phyloP scores from a whole-genome alignment of 2,113 vertebrate genomes.

The Brachyistius frenatus region DNA sequence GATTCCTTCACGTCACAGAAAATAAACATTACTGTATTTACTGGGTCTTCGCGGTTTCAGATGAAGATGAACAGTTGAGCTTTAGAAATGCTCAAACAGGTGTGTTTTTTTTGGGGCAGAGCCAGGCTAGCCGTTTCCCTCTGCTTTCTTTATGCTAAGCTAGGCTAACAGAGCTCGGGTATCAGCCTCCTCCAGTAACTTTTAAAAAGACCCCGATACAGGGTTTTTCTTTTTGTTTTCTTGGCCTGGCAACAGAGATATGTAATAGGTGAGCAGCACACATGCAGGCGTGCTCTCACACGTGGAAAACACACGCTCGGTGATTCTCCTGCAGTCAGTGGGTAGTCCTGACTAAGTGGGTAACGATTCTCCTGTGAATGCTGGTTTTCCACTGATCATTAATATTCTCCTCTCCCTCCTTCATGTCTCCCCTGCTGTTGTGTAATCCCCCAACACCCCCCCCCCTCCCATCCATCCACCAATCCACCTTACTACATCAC shows the following conservation, averaged over 20 bases:
- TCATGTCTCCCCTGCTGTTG: slow-evolving; percentile 46
- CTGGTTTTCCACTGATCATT: slow-evolving; percentile 63
- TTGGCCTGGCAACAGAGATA: slow-evolving; percentile 11
- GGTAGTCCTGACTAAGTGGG: slow-evolving; percentile 63
- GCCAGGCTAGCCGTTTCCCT: no score
- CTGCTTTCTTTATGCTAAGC: no score
- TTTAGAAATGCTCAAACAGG: no score
- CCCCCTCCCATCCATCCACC: neutral
- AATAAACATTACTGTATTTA: no score
- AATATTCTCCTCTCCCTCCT: slow-evolving; percentile 56
- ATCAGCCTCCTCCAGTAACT: no score
- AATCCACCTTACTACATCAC: slow-evolving; percentile 40
- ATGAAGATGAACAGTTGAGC: no score
- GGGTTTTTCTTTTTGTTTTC: neutral
- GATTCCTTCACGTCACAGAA: no score
- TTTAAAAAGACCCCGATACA: neutral
- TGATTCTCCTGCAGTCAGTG: slow-evolving; percentile 59
- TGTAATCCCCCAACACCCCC: slow-evolving; percentile 23
- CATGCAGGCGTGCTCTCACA: slow-evolving; percentile 26
- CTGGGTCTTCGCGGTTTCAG: no score
- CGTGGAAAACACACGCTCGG: slow-evolving; percentile 28
- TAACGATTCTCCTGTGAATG: slow-evolving; percentile 46
- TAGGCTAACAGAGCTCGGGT: no score
- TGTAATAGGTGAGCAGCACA: slow-evolving; percentile 16
- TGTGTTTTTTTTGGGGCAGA: no score